phyloP scores from a whole-genome alignment of 2,797 vertebrate genomes.

The Prunella strophiata region DNA sequence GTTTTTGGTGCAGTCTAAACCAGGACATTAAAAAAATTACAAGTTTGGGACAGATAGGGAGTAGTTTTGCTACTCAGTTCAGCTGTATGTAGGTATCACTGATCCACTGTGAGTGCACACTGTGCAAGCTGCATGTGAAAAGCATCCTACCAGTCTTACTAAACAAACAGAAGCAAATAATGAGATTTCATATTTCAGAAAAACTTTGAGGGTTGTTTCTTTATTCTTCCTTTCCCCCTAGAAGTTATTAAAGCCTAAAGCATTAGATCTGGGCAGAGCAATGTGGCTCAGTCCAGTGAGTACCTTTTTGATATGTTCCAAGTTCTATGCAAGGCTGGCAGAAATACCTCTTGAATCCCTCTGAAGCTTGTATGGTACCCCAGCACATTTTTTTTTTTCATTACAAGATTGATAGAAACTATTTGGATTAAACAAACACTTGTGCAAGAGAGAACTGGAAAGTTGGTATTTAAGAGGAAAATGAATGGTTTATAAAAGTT shows the following conservation, averaged over 20 bases:
- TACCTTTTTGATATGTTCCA: not conserved
- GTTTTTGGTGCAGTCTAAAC: not conserved
- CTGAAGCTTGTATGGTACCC: not conserved
- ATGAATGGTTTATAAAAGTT: not conserved
- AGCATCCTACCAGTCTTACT: not conserved
- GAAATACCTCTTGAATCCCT: not conserved
- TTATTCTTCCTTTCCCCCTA: not conserved
- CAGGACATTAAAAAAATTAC: not conserved
- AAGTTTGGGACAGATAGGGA: not conserved
- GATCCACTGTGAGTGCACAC: fast-evolving
- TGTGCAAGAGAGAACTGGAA: not conserved
- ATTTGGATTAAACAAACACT: not conserved
- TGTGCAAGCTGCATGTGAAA: not conserved
- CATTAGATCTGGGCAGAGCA: not conserved
- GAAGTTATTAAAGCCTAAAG: not conserved
- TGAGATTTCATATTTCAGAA: not conserved
- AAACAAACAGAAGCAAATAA: not conserved
- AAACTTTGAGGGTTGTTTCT: not conserved
- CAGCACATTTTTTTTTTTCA: not conserved
- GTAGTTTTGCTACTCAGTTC: not conserved
- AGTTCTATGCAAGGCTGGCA: not conserved
- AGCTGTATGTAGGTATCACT: not conserved
- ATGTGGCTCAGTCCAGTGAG: not conserved
- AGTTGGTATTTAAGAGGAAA: not conserved
- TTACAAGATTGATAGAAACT: not conserved